Conservation (phyloP, 2,888 invertebrate species). For the Macrosoma leucophasiata region DNA sequence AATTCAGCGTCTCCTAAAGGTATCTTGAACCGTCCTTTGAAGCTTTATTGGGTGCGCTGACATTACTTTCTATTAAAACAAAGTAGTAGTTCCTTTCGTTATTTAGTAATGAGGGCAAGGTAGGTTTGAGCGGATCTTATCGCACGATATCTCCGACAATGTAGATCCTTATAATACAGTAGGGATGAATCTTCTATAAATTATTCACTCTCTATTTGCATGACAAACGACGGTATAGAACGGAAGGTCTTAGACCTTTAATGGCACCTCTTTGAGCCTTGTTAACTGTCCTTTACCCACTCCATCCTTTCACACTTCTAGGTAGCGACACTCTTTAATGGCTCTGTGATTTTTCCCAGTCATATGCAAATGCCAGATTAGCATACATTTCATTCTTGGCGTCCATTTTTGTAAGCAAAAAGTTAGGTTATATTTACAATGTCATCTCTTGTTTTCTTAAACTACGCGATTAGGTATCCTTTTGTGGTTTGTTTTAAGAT, state of each 20-base stretch:
- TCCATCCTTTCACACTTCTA: conserved; percentile 43
- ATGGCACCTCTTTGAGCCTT: conserved; percentile 49
- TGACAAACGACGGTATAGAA: conserved; percentile 61
- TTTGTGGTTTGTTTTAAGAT: too few species aligned
- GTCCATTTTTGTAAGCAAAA: conserved; percentile 37
- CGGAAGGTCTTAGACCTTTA: conserved; percentile 59
- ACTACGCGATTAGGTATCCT: too few species aligned
- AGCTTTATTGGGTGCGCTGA: too few species aligned
- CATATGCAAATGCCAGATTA: conserved; percentile 63
- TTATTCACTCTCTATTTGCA: conserved; percentile 71
- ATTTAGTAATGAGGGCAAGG: too few species aligned
- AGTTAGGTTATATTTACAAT: conserved; percentile 28
- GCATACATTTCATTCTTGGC: conserved; percentile 55
- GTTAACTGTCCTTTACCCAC: conserved; percentile 29
- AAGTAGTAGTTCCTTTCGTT: too few species aligned
- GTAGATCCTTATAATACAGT: conserved; percentile 46
- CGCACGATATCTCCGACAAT: conserved; percentile 48
- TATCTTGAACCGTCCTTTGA: too few species aligned
- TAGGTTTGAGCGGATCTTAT: conserved; percentile 29
- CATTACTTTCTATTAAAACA: too few species aligned
- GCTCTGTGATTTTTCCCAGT: conserved; percentile 61
- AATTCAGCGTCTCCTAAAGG: too few species aligned
- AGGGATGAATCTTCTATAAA: conserved; percentile 62
- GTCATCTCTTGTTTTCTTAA: conserved; percentile 5
- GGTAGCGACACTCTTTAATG: conserved; percentile 53